These are phyloP conservation scores for Sceloporus undulatus DNA, from an alignment of 2,113 vertebrate genomes.

Conservation along the genomic window DNA sequence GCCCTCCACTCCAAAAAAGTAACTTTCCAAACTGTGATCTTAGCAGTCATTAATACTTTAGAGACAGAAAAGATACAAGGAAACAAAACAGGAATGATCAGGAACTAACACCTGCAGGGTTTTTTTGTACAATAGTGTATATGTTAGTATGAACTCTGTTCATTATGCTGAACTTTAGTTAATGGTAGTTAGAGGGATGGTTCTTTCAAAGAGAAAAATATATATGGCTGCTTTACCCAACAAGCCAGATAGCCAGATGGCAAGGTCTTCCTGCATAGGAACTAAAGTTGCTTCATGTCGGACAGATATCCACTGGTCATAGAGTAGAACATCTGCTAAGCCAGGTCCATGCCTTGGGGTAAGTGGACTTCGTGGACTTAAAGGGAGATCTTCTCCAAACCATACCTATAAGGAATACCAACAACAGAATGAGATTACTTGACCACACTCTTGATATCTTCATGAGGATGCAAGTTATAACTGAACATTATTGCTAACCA, in stretches of 20 bases:
- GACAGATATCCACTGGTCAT: slow-evolving; percentile 95
- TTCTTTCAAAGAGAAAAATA: slow-evolving; percentile 37
- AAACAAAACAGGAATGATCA: not conserved
- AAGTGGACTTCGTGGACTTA: slow-evolving; percentile 85
- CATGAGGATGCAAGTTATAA: not conserved
- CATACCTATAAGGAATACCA: slow-evolving; percentile 81
- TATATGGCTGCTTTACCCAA: slow-evolving; percentile 82
- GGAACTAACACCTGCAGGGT: not conserved
- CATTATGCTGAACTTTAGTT: not conserved
- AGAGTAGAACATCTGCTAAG: slow-evolving; percentile 90
- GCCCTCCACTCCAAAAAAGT: no score
- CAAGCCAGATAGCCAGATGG: slow-evolving; percentile 93
- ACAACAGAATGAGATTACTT: not conserved
- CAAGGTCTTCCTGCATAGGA: slow-evolving; percentile 97
- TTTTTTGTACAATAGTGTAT: not conserved
- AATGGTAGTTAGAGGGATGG: not conserved
- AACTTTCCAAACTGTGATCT: no score
- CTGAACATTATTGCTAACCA: not conserved
- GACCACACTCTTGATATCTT: not conserved
- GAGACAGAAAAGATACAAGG: not conserved
- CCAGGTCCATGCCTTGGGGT: slow-evolving; percentile 90
- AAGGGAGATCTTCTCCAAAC: slow-evolving; percentile 90
- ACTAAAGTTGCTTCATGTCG: slow-evolving; percentile 91
- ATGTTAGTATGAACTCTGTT: not conserved
- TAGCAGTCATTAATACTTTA: no score